These are phyloP conservation scores for Ateles fusciceps DNA, from an alignment of 2,797 vertebrate species.

Conservation along the genomic window DNA sequence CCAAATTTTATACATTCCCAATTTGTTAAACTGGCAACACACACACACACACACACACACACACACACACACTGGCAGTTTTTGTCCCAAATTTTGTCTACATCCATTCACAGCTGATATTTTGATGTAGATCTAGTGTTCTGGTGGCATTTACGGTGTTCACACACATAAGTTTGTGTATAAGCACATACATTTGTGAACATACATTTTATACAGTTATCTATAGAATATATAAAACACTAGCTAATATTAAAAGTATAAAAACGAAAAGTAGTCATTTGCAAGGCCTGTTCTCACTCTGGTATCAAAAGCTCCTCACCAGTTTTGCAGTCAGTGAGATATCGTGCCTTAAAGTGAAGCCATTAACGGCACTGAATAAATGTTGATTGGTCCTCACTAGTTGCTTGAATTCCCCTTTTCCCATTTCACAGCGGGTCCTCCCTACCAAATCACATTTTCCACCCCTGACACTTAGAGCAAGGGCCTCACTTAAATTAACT, in stretches of 20 bases:
- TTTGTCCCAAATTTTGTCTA: slow-evolving; percentile 7
- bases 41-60: background rate
- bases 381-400: slow-evolving; percentile 43
- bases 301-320: slow-evolving; percentile 35
- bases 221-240: background rate
- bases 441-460: slow-evolving; percentile 59
- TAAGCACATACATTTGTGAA: background rate
- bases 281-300: slow-evolving; percentile 46
- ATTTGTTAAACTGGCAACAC: slow-evolving; percentile 26
- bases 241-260: background rate
- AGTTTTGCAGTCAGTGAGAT: slow-evolving; percentile 29
- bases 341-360: slow-evolving; percentile 3
- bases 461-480: slow-evolving; percentile 43
- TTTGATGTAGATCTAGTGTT: background rate
- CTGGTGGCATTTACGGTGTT: background rate
- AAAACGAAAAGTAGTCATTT: background rate
- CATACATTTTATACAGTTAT: background rate
- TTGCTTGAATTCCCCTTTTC: slow-evolving; percentile 46
- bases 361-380: slow-evolving; percentile 44
- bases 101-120: background rate
- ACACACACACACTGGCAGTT: background rate
- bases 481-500: slow-evolving; percentile 73
- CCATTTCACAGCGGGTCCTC: slow-evolving; percentile 59
- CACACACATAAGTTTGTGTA: background rate
- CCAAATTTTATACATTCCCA: background rate